phyloP scores from a whole-genome alignment of 2,888 invertebrate species.

The Xiphydria camelus region DNA sequence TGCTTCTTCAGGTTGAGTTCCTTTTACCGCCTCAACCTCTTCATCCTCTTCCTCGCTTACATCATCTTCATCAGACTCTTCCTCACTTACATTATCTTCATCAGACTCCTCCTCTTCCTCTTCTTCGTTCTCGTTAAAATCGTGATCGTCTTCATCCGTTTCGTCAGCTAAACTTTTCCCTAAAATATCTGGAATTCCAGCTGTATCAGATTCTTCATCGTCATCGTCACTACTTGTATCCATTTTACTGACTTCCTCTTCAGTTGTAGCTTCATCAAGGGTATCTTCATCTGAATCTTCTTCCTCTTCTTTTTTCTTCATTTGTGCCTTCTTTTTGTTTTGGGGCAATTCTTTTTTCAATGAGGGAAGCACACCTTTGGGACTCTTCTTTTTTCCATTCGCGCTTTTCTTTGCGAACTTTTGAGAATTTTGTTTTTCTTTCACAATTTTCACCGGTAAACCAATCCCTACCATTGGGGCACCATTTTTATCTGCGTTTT shows the following conservation, averaged over 20 bases:
- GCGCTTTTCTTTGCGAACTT: no score
- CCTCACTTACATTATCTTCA: constrained; percentile 29
- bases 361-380: constrained; percentile 4
- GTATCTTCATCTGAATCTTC: constrained; percentile 11
- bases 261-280: constrained; percentile 20
- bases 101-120: constrained; percentile 19
- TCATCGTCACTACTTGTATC: constrained; percentile 17
- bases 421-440: not conserved
- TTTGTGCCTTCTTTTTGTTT: constrained; percentile 11
- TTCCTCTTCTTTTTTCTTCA: constrained; percentile 7
- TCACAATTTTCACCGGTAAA: no score
- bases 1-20: constrained; percentile 19
- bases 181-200: constrained; percentile 16
- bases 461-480: not conserved
- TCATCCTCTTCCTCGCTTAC: constrained; percentile 16
- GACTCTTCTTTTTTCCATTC: constrained; percentile 12
- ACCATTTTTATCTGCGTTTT: constrained; percentile 3
- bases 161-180: constrained; percentile 25
- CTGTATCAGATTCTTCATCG: constrained; percentile 15
- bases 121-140: constrained; percentile 15
- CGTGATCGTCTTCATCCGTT: constrained; percentile 8
- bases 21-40: no score
- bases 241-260: constrained; percentile 22
- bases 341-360: constrained; percentile 4
- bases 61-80: constrained; percentile 32